Percentiles rank a stretch among this genome's conserved stretches.
Conservation (phyloP, 2,113 vertebrate species). For the Marmota flaviventris region DNA sequence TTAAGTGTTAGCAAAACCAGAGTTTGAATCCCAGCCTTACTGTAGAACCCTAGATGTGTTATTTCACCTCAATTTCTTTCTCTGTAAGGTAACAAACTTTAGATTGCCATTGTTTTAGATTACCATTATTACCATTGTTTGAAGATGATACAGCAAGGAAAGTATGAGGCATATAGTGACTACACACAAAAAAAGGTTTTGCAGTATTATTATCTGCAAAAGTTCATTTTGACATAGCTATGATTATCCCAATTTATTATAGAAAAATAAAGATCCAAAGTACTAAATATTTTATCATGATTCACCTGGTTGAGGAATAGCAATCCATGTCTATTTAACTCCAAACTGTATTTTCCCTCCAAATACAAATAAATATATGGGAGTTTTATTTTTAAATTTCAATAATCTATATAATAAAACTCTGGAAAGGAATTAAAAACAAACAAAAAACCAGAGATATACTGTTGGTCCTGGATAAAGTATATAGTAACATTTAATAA, state of each 20-base stretch:
- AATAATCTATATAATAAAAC: neutral
- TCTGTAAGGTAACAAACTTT: slow-evolving; percentile 1
- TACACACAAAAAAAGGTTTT: neutral
- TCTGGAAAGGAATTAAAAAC: slow-evolving; percentile 14
- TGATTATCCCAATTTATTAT: neutral
- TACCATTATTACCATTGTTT: neutral
- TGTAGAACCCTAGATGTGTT: neutral
- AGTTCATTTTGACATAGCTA: neutral
- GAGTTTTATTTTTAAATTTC: slow-evolving; percentile 29
- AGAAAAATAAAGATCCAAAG: slow-evolving; percentile 6
- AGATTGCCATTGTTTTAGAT: neutral
- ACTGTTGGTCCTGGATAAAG: neutral
- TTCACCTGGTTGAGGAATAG: neutral
- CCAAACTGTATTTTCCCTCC: slow-evolving; percentile 6
- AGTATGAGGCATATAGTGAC: neutral
- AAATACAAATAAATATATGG: neutral
- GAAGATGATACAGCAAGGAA: neutral
- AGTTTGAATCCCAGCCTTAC: neutral
- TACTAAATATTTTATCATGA: neutral
- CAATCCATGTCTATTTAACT: neutral
- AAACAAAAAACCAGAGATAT: neutral
- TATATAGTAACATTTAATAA: slow-evolving; percentile 7
- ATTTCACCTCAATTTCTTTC: neutral
- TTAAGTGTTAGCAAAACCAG: neutral
- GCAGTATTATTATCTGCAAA: neutral